Percentiles rank a stretch among this genome's conserved stretches.
Conservation (phyloP, 1,140 invertebrate species). For the Philaenus spumarius region DNA sequence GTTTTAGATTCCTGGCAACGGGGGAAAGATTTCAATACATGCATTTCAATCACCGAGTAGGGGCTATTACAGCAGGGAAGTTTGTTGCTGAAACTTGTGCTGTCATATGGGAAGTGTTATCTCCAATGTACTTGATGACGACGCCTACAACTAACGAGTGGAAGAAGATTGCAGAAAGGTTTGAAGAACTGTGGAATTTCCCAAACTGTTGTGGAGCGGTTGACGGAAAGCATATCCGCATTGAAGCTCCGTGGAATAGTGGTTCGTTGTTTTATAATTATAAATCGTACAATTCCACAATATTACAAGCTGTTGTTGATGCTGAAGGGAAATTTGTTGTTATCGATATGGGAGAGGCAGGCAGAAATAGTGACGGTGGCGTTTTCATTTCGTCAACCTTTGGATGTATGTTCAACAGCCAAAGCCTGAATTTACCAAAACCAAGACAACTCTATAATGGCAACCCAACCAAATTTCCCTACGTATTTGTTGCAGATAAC, state of each 20-base stretch:
- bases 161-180: too few species aligned
- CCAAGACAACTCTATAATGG: background rate
- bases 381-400: constrained; percentile 34
- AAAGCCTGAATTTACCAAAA: constrained; percentile 9
- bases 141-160: constrained; percentile 25
- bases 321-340: constrained; percentile 37
- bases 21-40: too few species aligned
- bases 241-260: constrained; percentile 29
- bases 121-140: constrained; percentile 2
- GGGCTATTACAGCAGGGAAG: constrained; percentile 8
- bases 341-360: constrained; percentile 36
- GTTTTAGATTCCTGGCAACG: too few species aligned
- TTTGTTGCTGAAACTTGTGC: constrained; percentile 11
- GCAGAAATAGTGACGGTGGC: constrained; percentile 36
- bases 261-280: constrained; percentile 40
- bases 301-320: constrained; percentile 36
- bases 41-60: constrained; percentile 2
- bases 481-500: constrained; percentile 41
- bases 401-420: constrained; percentile 13
- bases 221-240: constrained; percentile 40
- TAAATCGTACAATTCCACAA: constrained; percentile 36
- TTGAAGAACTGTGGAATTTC: constrained; percentile 38
- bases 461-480: constrained; percentile 7
- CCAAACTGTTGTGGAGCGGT: too few species aligned
- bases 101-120: background rate